A percentile compares a stretch with the other conserved stretches of the same genome.
These are phyloP conservation scores for Habrosyne pyritoides DNA, from an alignment of 2,888 invertebrate species.

Conservation along the genomic window DNA sequence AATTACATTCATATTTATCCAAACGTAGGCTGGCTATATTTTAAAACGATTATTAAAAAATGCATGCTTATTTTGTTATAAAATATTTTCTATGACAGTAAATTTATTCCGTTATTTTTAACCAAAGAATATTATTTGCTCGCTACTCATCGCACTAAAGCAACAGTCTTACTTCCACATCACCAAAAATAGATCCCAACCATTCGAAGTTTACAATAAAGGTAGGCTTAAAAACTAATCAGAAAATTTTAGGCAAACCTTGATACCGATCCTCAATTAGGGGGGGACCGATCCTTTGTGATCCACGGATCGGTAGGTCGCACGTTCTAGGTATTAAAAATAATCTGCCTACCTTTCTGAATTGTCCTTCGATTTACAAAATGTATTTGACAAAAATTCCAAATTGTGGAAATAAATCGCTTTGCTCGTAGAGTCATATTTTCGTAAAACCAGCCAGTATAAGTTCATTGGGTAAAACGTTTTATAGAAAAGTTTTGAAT, in stretches of 20 bases:
- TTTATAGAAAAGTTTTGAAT: background rate
- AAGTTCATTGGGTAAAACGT: background rate
- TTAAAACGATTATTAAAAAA: no score
- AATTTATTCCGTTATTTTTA: no score
- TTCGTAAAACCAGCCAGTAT: background rate
- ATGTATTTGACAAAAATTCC: background rate
- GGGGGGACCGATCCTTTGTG: conserved; percentile 36
- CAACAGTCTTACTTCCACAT: conserved; percentile 12
- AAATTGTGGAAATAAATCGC: background rate
- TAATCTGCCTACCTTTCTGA: conserved; percentile 16
- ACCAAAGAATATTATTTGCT: background rate
- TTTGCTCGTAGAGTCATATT: background rate
- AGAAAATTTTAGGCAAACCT: conserved; percentile 41
- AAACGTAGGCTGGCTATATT: no score
- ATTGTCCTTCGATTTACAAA: background rate
- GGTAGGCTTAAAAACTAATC: conserved; percentile 51
- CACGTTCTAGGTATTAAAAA: conserved; percentile 38
- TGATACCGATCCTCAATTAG: conserved; percentile 55
- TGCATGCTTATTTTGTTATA: no score
- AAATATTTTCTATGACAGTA: no score
- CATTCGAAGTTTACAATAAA: conserved; percentile 25
- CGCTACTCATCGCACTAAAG: background rate
- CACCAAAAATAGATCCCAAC: conserved; percentile 8
- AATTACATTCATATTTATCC: no score
- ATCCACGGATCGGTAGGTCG: conserved; percentile 35